Evolutionary conservation across 2,888 invertebrate genomes (phyloP).

Genomic region (Drosophila phalerata): DNA sequence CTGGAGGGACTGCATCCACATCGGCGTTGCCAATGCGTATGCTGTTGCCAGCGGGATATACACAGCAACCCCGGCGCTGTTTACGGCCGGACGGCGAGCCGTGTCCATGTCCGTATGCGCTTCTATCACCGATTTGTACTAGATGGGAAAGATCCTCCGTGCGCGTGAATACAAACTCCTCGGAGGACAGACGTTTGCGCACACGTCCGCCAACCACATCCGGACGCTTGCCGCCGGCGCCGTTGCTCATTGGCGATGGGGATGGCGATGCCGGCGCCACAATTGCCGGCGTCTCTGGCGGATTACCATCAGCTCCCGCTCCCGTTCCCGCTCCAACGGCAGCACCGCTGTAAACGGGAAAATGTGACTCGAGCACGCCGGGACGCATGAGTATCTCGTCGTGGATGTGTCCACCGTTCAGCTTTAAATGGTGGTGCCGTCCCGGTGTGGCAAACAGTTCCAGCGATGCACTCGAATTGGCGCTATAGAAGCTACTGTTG

Average conservation of each 20-base stretch:
- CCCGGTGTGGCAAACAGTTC: slow-evolving; percentile 75
- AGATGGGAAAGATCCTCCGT: slow-evolving; percentile 88
- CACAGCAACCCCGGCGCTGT: slow-evolving; percentile 88
- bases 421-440: slow-evolving; percentile 16
- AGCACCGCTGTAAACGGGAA: slow-evolving; percentile 78
- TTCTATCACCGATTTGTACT: slow-evolving; percentile 83
- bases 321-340: not conserved
- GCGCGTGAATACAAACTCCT: slow-evolving; percentile 83
- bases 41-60: slow-evolving; percentile 86
- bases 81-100: slow-evolving; percentile 87
- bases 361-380: slow-evolving; percentile 85
- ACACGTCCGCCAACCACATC: slow-evolving; percentile 77
- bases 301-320: not conserved
- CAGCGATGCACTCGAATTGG: slow-evolving; percentile 83
- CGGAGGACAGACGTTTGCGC: slow-evolving; percentile 83
- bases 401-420: slow-evolving; percentile 51
- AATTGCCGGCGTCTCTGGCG: slow-evolving; percentile 62
- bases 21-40: slow-evolving; percentile 52
- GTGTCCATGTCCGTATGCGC: slow-evolving; percentile 61
- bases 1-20: slow-evolving; percentile 42
- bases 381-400: slow-evolving; percentile 73
- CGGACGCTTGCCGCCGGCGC: slow-evolving; percentile 37
- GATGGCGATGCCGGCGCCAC: slow-evolving; percentile 64
- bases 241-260: slow-evolving; percentile 41
- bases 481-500: slow-evolving; percentile 85